These are phyloP conservation scores for Microplitis manilae DNA, from an alignment of 2,888 invertebrate species.

Conservation along the genomic window DNA sequence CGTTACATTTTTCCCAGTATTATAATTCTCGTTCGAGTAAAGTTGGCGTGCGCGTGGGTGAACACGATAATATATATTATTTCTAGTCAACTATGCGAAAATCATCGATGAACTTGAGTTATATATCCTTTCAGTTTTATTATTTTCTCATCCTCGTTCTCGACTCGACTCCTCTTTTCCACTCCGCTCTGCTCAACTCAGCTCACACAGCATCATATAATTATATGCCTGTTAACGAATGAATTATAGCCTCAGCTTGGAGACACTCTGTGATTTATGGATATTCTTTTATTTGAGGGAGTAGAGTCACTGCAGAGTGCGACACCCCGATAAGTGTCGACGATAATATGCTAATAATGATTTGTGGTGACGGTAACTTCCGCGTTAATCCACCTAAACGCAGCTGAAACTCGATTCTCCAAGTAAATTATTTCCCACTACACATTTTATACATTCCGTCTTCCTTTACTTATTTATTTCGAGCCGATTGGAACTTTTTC, in stretches of 20 bases:
- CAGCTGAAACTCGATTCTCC: slow-evolving; percentile 49
- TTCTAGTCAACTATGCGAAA: slow-evolving; percentile 33
- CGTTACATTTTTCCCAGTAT: neutral
- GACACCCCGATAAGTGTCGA: slow-evolving; percentile 61
- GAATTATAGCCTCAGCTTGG: slow-evolving; percentile 60
- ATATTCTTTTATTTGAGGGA: slow-evolving; percentile 57
- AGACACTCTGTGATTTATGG: slow-evolving; percentile 63
- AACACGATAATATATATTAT: slow-evolving; percentile 27
- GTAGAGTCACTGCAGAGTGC: slow-evolving; percentile 46
- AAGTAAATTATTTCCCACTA: slow-evolving; percentile 40
- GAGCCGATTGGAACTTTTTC: neutral
- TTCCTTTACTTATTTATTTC: neutral
- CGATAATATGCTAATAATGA: slow-evolving; percentile 69
- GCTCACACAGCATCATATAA: slow-evolving; percentile 50
- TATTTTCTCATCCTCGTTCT: neutral
- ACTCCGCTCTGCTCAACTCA: slow-evolving; percentile 7
- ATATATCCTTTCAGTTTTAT: slow-evolving; percentile 13
- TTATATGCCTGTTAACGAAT: slow-evolving; percentile 66
- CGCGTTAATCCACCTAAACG: slow-evolving; percentile 59
- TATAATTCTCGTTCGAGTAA: neutral
- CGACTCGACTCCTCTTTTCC: neutral
- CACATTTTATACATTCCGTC: neutral
- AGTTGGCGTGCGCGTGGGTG: slow-evolving; percentile 24
- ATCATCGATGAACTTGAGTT: slow-evolving; percentile 19
- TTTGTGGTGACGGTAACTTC: slow-evolving; percentile 61